phyloP scores from a whole-genome alignment of 2,888 invertebrate genomes.

The Mythimna impura region DNA sequence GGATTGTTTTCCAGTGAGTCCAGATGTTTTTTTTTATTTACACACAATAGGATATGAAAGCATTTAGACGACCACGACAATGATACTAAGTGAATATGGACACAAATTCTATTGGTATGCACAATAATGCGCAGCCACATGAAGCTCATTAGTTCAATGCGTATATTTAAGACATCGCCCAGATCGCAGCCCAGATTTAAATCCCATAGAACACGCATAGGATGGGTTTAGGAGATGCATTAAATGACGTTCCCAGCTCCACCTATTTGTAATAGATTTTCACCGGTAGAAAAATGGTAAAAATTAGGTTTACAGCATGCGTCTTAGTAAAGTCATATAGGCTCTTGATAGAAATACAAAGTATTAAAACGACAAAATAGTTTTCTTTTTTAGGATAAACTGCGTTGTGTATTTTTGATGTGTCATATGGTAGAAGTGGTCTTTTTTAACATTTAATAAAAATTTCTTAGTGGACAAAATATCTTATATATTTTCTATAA shows the following conservation, averaged over 20 bases:
- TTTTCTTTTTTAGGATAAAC: neutral
- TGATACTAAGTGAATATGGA: neutral
- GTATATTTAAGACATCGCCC: neutral
- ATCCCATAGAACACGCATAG: neutral
- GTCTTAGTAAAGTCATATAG: neutral
- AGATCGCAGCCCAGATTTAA: constrained; percentile 1
- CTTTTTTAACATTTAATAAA: neutral
- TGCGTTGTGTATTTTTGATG: neutral
- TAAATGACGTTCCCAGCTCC: neutral
- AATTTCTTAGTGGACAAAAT: no score
- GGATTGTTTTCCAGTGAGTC: no score
- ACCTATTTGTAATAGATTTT: no score
- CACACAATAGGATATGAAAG: no score
- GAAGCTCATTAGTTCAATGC: no score
- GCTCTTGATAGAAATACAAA: neutral
- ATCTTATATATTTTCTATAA: no score
- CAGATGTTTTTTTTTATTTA: neutral
- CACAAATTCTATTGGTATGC: neutral
- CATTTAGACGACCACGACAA: no score
- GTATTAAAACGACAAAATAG: neutral
- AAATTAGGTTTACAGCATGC: neutral
- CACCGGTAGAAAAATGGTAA: neutral
- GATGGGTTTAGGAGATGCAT: neutral
- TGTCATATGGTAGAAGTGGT: neutral
- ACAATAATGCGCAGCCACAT: neutral